phyloP scores from a whole-genome alignment of 2,113 vertebrate species.

The Pelecanoides urinatrix region DNA sequence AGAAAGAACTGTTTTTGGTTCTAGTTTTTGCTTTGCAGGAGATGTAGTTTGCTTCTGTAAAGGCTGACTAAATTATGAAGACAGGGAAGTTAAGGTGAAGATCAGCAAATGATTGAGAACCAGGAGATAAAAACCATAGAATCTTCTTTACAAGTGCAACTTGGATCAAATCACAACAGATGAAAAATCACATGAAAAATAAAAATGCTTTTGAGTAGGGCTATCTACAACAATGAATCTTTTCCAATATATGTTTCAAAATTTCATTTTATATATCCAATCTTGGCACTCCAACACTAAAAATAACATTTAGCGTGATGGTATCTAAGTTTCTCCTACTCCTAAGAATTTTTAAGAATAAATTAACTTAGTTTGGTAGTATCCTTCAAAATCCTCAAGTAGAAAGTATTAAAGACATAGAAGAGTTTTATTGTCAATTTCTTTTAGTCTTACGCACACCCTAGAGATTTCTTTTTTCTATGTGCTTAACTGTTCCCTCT shows the following conservation, averaged over 20 bases:
- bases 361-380: not conserved
- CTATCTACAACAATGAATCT: not conserved
- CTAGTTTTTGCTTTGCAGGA: not conserved
- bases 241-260: not conserved
- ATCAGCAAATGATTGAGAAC: not conserved
- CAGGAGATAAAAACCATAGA: not conserved
- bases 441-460: not conserved
- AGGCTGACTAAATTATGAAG: not conserved
- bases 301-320: not conserved
- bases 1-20: not conserved
- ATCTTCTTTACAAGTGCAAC: not conserved
- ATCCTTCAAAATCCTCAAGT: not conserved
- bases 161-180: not conserved
- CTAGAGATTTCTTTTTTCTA: not conserved
- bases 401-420: not conserved
- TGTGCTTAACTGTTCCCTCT: not conserved
- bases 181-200: not conserved
- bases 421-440: not conserved
- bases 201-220: not conserved
- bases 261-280: not conserved
- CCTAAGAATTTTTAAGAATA: not conserved
- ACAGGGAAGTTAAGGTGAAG: not conserved
- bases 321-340: not conserved
- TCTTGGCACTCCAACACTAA: not conserved
- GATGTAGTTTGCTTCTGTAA: not conserved